Evolutionary conservation across 2,888 invertebrate species (phyloP).

Genomic region (Helobdella robusta): DNA sequence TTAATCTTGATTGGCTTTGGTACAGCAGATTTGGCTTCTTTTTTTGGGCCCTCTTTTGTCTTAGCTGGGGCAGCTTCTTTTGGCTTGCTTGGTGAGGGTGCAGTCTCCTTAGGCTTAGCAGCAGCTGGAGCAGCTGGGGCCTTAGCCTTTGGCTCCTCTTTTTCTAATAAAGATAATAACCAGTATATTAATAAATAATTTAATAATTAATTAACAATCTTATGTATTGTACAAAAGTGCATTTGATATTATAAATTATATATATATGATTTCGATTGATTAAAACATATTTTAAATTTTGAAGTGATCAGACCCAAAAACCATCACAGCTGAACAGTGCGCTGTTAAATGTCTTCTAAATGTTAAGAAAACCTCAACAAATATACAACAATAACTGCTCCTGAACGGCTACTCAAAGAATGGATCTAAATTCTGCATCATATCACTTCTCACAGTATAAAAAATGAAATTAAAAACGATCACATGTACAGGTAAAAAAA

Average conservation of each 20-base stretch:
- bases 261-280: neutral
- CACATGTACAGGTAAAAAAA: neutral
- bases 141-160: neutral
- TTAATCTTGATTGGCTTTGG: constrained; percentile 26
- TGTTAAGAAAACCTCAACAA: neutral
- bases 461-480: neutral
- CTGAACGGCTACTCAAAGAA: neutral
- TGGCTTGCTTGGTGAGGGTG: no score
- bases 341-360: neutral
- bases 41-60: constrained; percentile 20
- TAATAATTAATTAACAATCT: neutral
- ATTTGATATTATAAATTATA: neutral
- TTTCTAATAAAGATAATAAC: neutral
- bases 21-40: constrained; percentile 10
- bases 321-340: neutral
- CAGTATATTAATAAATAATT: no score
- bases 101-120: constrained; percentile 29
- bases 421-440: constrained; percentile 3
- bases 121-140: constrained; percentile 16
- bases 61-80: constrained; percentile 29
- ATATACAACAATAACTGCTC: neutral
- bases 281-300: neutral
- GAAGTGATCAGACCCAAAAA: neutral
- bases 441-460: neutral
- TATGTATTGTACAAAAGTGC: no score